phyloP scores from a whole-genome alignment of 1,140 invertebrate genomes.

The Drosophila bocqueti region DNA sequence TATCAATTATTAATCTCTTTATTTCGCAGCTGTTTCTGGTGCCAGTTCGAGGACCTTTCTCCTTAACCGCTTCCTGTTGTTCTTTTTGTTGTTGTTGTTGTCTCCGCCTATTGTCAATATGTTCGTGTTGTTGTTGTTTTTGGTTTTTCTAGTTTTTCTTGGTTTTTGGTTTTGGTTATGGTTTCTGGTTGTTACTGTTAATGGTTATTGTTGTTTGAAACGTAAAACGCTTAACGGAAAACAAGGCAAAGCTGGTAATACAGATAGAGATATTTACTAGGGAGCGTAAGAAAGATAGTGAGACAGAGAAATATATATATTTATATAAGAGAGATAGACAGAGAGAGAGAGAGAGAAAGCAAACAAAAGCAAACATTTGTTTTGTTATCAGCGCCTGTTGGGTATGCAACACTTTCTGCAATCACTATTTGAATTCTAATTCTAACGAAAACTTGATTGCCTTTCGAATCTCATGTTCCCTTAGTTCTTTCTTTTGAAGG shows the following conservation, averaged over 20 bases:
- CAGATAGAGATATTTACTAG: constrained; percentile 23
- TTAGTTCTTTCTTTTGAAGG: not conserved
- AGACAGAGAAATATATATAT: constrained; percentile 16
- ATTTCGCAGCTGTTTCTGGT: constrained; percentile 36
- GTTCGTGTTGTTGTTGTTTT: constrained; percentile 45
- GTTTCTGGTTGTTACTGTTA: constrained; percentile 24
- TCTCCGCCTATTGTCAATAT: constrained; percentile 42
- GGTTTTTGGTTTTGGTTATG: constrained; percentile 5
- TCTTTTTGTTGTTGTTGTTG: not conserved
- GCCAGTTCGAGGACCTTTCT: constrained; percentile 28
- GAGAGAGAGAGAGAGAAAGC: constrained; percentile 4
- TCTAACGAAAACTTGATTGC: constrained; percentile 17
- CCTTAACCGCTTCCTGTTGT: constrained; percentile 10
- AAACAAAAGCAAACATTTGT: constrained; percentile 38
- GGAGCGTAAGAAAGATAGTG: constrained; percentile 15
- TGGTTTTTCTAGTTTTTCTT: constrained; percentile 12
- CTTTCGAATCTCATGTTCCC: constrained; percentile 1
- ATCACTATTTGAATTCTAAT: constrained; percentile 2
- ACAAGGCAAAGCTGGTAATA: constrained; percentile 46
- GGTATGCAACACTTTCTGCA: constrained; percentile 30
- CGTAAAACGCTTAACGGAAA: constrained; percentile 45
- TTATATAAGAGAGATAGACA: constrained; percentile 11
- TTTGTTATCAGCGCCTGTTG: constrained; percentile 22
- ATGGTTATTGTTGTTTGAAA: constrained; percentile 41
- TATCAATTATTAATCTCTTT: constrained; percentile 42